Conservation (phyloP, 2,113 vertebrate species). For the Australoheros scitulus region DNA sequence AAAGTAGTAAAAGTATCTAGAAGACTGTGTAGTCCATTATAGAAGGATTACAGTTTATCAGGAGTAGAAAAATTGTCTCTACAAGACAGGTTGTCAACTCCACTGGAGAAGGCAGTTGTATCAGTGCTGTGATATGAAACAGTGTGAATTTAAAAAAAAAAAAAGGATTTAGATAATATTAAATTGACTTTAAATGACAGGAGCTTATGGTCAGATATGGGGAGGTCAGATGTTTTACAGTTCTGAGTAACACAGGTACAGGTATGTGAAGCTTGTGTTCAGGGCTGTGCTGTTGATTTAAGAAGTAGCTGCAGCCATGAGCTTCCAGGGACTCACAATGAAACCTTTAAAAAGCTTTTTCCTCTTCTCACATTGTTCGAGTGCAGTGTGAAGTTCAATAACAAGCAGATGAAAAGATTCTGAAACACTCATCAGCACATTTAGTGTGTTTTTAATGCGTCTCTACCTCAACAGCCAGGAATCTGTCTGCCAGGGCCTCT, state of each 20-base stretch:
- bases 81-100: neutral
- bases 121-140: neutral
- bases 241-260: neutral
- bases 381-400: neutral
- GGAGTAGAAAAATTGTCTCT: neutral
- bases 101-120: neutral
- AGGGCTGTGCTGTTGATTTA: neutral
- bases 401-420: neutral
- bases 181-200: neutral
- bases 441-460: neutral
- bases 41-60: neutral
- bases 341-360: neutral
- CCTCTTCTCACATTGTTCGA: no score
- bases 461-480: no score
- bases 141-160: neutral
- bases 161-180: neutral
- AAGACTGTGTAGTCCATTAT: neutral
- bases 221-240: neutral
- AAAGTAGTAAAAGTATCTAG: neutral
- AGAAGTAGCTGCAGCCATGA: neutral
- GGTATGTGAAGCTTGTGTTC: neutral
- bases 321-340: fast-evolving
- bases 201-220: neutral
- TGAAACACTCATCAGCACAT: neutral
- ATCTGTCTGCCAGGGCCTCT: no score